phyloP scores from a whole-genome alignment of 2,888 invertebrate genomes.

The Cephalotes varians region DNA sequence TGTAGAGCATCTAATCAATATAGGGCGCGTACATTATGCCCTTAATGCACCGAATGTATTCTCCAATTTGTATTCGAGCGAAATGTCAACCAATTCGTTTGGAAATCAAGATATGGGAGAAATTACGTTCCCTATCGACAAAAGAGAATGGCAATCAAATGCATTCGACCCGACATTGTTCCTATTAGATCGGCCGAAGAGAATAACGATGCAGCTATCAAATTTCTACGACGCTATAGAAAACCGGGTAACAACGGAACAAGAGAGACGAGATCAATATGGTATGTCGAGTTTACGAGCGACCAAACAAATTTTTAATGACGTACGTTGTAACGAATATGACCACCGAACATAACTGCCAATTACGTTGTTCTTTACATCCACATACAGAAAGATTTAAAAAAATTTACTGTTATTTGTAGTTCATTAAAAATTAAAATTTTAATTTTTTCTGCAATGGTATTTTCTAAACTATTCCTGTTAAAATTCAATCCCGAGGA shows the following conservation, averaged over 20 bases:
- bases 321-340: slow-evolving; percentile 6
- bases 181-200: not conserved
- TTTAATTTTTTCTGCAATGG: not conserved
- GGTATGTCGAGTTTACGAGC: slow-evolving; percentile 35
- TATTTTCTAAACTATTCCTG: not conserved
- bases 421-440: no score
- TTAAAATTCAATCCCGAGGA: not conserved
- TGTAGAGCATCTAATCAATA: slow-evolving; percentile 12
- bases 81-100: slow-evolving; percentile 36
- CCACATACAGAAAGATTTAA: not conserved
- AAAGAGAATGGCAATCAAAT: slow-evolving; percentile 37
- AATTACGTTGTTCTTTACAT: slow-evolving; percentile 19
- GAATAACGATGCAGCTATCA: slow-evolving; percentile 24
- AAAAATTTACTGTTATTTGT: no score
- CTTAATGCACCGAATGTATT: slow-evolving; percentile 6
- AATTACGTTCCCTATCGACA: not conserved
- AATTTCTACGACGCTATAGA: slow-evolving; percentile 32
- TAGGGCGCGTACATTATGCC: not conserved
- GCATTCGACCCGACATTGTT: slow-evolving; percentile 16
- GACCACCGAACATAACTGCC: not conserved
- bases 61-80: slow-evolving; percentile 35
- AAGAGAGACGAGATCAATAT: slow-evolving; percentile 10
- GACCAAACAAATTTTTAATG: slow-evolving; percentile 23
- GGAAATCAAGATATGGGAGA: slow-evolving; percentile 34
- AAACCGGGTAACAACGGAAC: not conserved